Evolutionary conservation across 2,113 vertebrate species (phyloP), one percentile per base, ranked within the genome.

Genomic region (Stercorarius parasiticus): DNA sequence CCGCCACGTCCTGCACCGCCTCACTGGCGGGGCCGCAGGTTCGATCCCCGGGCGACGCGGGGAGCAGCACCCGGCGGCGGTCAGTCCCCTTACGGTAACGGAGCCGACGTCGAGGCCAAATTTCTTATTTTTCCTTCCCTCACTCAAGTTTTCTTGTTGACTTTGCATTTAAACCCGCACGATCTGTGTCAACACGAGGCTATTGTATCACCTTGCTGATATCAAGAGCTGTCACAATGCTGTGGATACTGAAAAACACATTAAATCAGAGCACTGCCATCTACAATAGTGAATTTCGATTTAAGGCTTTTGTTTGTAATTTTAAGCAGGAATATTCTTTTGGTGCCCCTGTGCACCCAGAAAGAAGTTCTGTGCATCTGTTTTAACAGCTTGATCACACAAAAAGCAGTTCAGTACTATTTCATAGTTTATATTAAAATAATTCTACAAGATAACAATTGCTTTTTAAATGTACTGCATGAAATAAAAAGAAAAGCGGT

Each of bases 111-210:
- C 27, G 5, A 15, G 22, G 27, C 25, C 9, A 5, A 1, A 13
- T 18, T 11, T 43, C 22, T 21, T 36, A 10, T 6, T 40, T n/a
- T 19, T 13, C 47, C 15, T 17, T 29, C 29, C 13, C 4, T 5
- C 26, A 3, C 26, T 47, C 11, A 5, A 3, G 52, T 30, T 34
- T 32, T 36, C 8, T 7, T 26, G 10, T 5, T 7, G 52, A 32
- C 38, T 47, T 20, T 1, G 64, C 22, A 2, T n/a, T 42, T 18
- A 29, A 30, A 34, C 2, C 5, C 1, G 0, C 30, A 7, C 22
- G 15, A 4, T 15, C 40, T 18, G 20, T 9, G 38, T 32, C 69
- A 36, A 11, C 49, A 6, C 21, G 2, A 5, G 23, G 11, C 17
- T 25, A 8, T 5, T 14, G 0, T 2, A 26, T 1, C 29, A 6